Conservation (phyloP, 2,888 invertebrate genomes). For the Microplitis manilae region DNA sequence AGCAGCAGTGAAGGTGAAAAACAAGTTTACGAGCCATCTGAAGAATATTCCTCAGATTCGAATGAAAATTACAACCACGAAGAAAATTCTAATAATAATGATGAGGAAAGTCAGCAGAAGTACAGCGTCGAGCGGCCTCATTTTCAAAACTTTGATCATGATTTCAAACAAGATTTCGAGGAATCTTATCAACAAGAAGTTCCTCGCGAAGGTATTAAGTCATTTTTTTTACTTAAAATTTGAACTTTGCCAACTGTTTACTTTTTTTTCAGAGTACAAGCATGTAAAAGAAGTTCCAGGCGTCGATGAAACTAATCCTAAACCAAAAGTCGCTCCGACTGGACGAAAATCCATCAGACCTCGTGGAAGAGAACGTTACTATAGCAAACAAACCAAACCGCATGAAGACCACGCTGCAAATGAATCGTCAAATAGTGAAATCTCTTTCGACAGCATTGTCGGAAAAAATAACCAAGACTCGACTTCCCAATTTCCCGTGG, state of each 20-base stretch:
- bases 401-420: background rate
- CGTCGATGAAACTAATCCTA: slow-evolving; percentile 47
- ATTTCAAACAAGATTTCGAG: slow-evolving; percentile 60
- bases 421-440: background rate
- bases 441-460: background rate
- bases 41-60: slow-evolving; percentile 25
- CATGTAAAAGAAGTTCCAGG: slow-evolving; percentile 57
- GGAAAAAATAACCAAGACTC: background rate
- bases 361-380: background rate
- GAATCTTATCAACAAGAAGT: slow-evolving; percentile 54
- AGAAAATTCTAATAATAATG: slow-evolving; percentile 36
- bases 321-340: slow-evolving; percentile 4
- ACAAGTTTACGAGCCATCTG: slow-evolving; percentile 39
- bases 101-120: slow-evolving; percentile 51
- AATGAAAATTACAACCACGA: slow-evolving; percentile 52
- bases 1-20: slow-evolving; percentile 39
- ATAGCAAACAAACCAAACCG: background rate
- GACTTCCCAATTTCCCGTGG: background rate
- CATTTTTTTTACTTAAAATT: background rate
- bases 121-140: slow-evolving; percentile 44
- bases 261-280: slow-evolving; percentile 53
- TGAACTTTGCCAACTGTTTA: background rate
- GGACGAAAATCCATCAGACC: background rate
- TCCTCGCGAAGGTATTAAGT: slow-evolving; percentile 55
- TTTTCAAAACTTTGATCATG: slow-evolving; percentile 51